Base-by-base conservation (phyloP, 2,888 invertebrate genomes). In the Plagiodera versicolora region DNA sequence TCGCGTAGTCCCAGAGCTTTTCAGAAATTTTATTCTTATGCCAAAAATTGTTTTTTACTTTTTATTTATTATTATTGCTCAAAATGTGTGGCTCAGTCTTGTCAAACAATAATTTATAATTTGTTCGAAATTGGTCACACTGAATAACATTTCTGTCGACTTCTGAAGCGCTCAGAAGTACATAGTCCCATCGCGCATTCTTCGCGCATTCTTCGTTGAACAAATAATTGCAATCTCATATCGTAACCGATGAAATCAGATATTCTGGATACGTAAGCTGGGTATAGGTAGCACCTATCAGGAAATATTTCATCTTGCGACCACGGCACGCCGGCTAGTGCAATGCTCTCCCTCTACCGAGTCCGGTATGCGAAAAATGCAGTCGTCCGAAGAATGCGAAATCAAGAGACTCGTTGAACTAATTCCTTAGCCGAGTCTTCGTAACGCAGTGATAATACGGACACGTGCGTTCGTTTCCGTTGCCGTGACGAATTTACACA, bases 341-440 rank as follows among this genome's bases (percentile, higher is more conserved):
- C 75, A 75, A 73, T 74, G 75, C 74, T 75, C 75, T n/a, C n/a
- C n/a, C n/a, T n/a, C n/a, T n/a, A n/a, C 72, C 72, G 69, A 72
- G 74, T 73, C 72, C 70, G 74, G 72, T 72, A 72, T 70, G 74
- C 69, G 67, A 75, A 75, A 74, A 75, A 75, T 75, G 75, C 75
- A 75, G 75, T 73, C 75, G 70, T 71, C 72, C 71, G 68, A 75
- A 75, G 75, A 75, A 75, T 75, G 75, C 75, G 75, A 75, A 74
- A 75, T 75, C 74, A 72, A 74, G 73, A 73, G 74, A 73, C 63
- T 61, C 58, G 68, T 67, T 51, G 68, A 63, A 61, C 64, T 58
- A 64, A 62, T 63, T 60, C 57, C 24, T 5, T 56, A 61, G 54
- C 6, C 51, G 57, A 68, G 70, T 63, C 67, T 61, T 65, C 59